These are phyloP conservation scores for Lasiommata megera DNA, from an alignment of 2,888 invertebrate species.

Conservation along the genomic window DNA sequence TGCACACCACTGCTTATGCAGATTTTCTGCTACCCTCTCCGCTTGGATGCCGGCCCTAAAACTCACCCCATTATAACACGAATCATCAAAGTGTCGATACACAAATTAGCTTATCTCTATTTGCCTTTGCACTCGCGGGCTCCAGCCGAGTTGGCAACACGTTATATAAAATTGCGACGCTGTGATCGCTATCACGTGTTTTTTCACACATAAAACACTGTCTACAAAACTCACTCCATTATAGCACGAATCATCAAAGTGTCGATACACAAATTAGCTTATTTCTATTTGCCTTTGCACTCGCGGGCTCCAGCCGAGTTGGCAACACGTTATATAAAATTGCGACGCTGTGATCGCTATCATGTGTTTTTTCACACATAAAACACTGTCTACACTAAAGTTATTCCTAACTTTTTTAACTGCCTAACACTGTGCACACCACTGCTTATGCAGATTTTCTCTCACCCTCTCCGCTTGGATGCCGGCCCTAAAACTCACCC, in stretches of 20 bases:
- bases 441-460: too few species aligned
- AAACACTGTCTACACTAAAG: too few species aligned
- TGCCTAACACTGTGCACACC: too few species aligned
- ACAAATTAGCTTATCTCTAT: not conserved
- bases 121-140: not conserved
- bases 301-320: not conserved
- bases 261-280: not conserved
- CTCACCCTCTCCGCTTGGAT: too few species aligned
- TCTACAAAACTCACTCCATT: not conserved
- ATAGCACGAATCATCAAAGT: not conserved
- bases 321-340: slow-evolving; percentile 1
- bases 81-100: not conserved
- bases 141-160: not conserved
- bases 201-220: too few species aligned
- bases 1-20: too few species aligned
- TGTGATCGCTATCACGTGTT: slow-evolving; percentile 4
- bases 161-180: slow-evolving; percentile 3
- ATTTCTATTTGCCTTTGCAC: not conserved
- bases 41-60: too few species aligned
- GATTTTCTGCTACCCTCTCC: too few species aligned
- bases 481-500: too few species aligned
- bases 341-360: slow-evolving; percentile 6
- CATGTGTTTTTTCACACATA: too few species aligned
- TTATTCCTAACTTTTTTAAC: too few species aligned
- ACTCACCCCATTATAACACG: too few species aligned